Conservation (phyloP, 2,888 invertebrate species). For the Tanypteryx hageni region DNA sequence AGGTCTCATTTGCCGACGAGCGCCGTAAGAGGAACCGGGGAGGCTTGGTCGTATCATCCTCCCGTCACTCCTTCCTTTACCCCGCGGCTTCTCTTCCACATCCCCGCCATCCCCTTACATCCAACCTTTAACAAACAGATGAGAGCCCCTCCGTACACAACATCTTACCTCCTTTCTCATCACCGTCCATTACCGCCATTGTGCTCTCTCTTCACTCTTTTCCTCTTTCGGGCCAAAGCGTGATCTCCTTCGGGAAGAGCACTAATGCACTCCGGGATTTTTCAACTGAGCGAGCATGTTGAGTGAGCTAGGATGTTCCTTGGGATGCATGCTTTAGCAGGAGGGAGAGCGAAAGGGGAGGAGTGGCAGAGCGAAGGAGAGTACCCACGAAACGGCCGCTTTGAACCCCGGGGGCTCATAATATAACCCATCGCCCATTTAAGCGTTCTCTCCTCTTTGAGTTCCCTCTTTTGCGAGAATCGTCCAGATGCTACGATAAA, state of each 20-base stretch:
- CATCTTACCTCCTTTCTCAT: constrained; percentile 19
- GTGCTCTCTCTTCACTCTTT: background rate
- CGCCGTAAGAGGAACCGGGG: background rate
- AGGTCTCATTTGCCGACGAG: background rate
- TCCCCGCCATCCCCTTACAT: background rate
- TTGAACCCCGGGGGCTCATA: background rate
- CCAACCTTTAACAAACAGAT: constrained; percentile 21
- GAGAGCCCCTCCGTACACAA: constrained; percentile 25
- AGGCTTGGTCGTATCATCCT: background rate
- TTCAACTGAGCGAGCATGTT: constrained; percentile 12
- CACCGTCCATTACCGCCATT: constrained; percentile 32
- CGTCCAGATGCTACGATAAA: background rate
- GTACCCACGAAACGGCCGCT: background rate
- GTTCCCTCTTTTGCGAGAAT: background rate
- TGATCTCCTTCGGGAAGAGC: constrained; percentile 1
- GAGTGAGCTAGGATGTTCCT: constrained; percentile 3
- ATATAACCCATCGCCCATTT: background rate
- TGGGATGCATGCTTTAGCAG: constrained; percentile 18
- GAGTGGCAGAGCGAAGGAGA: background rate
- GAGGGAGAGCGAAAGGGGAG: background rate
- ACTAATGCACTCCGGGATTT: constrained; percentile 15
- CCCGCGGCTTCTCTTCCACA: background rate
- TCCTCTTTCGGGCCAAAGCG: background rate
- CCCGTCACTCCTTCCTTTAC: background rate
- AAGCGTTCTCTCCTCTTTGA: background rate